These are phyloP conservation scores for Sarcophaga bullata DNA, from an alignment of 1,140 invertebrate species.

Conservation along the genomic window DNA sequence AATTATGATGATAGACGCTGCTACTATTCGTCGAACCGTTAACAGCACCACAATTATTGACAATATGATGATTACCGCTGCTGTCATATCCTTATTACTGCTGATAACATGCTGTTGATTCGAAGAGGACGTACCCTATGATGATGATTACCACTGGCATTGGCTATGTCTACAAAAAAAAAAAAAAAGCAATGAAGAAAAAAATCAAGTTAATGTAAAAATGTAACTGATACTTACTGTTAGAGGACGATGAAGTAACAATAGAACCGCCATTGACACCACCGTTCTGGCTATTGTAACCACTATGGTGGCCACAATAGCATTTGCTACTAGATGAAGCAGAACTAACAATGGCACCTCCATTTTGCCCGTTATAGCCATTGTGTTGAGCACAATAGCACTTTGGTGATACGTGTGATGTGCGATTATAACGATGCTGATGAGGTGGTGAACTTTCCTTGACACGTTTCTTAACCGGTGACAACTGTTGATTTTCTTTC, in stretches of 20 bases:
- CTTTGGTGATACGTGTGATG: conserved; percentile 65
- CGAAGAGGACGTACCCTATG: conserved; percentile 50
- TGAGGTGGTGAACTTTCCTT: conserved; percentile 94
- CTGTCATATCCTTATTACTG: conserved; percentile 44
- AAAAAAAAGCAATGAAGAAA: neutral
- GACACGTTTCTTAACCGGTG: conserved; percentile 97
- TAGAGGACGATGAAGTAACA: conserved; percentile 55
- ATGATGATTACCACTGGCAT: conserved; percentile 47
- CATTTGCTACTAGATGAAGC: conserved; percentile 52
- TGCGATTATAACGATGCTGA: conserved; percentile 68
- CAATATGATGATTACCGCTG: conserved; percentile 53
- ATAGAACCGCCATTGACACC: conserved; percentile 48
- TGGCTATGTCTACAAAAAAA: conserved; percentile 54
- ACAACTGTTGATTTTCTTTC: conserved; percentile 91
- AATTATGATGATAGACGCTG: conserved; percentile 4
- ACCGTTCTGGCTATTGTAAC: conserved; percentile 51
- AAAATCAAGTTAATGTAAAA: no score
- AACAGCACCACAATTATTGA: conserved; percentile 50
- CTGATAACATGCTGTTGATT: conserved; percentile 45
- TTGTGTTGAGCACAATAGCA: conserved; percentile 61
- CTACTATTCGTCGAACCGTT: conserved; percentile 23
- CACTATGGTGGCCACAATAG: no score
- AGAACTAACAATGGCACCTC: conserved; percentile 56
- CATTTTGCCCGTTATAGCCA: conserved; percentile 50
- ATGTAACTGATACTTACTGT: conserved; percentile 41